phyloP scores from a whole-genome alignment of 2,888 invertebrate species.

The Dascillus cervinus region DNA sequence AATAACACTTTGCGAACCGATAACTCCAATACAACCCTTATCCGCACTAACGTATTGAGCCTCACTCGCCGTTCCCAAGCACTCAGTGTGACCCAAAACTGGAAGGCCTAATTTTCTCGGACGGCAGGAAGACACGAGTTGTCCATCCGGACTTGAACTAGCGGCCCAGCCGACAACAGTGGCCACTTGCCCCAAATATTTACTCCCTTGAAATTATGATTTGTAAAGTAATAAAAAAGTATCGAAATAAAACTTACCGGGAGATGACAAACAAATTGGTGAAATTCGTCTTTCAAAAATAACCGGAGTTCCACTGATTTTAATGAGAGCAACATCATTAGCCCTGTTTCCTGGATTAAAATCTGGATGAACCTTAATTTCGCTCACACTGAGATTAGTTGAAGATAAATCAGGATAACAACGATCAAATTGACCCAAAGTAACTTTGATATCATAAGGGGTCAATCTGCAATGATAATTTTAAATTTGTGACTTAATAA shows the following conservation, averaged over 20 bases:
- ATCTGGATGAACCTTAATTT: constrained; percentile 47
- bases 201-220: constrained; percentile 35
- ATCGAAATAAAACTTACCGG: constrained; percentile 32
- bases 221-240: constrained; percentile 1
- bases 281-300: constrained; percentile 46
- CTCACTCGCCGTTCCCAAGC: constrained; percentile 37
- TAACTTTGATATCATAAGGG: constrained; percentile 44
- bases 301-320: constrained; percentile 44
- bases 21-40: constrained; percentile 50
- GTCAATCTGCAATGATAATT: no score
- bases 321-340: constrained; percentile 53
- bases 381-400: constrained; percentile 45
- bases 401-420: constrained; percentile 46
- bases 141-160: constrained; percentile 18
- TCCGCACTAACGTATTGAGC: constrained; percentile 39
- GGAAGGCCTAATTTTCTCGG: constrained; percentile 49
- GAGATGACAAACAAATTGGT: constrained; percentile 52
- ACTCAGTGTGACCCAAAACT: constrained; percentile 42
- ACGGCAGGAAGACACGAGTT: constrained; percentile 38
- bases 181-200: constrained; percentile 46
- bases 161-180: constrained; percentile 45
- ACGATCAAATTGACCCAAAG: constrained; percentile 48
- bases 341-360: constrained; percentile 46
- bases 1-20: constrained; percentile 43
- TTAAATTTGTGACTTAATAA: no score